Conservation (phyloP, 2,113 vertebrate genomes). For the Panthera tigris region DNA sequence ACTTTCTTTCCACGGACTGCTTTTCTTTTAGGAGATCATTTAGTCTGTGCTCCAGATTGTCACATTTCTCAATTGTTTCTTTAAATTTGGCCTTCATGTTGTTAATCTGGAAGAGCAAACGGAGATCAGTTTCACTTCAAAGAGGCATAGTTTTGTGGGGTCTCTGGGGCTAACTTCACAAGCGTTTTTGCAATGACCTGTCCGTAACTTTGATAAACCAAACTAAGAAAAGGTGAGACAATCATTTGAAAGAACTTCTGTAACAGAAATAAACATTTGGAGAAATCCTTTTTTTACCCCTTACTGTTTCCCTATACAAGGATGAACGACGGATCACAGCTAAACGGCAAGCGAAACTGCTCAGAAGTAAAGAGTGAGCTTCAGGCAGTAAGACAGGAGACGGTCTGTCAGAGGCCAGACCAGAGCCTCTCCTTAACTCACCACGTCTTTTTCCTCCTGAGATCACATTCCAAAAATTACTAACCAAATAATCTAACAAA, state of each 20-base stretch:
- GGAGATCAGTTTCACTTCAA: constrained; percentile 69
- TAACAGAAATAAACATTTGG: not conserved
- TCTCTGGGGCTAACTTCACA: not conserved
- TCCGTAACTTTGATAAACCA: constrained; percentile 54
- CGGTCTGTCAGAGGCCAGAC: not conserved
- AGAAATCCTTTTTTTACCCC: not conserved
- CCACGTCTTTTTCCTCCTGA: not conserved
- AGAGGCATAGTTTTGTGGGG: constrained; percentile 61
- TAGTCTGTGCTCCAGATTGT: constrained; percentile 93
- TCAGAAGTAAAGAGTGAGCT: not conserved
- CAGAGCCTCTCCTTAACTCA: constrained; percentile 20
- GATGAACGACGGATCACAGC: not conserved
- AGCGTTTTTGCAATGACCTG: not conserved
- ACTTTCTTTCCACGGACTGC: constrained; percentile 96
- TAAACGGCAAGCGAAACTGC: not conserved
- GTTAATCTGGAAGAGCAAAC: constrained; percentile 91
- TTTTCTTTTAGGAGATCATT: constrained; percentile 95
- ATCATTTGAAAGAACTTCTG: not conserved
- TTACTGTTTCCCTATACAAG: not conserved
- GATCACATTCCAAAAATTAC: not conserved
- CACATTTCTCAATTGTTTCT: constrained; percentile 98
- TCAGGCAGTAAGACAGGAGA: not conserved
- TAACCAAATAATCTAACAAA: not conserved
- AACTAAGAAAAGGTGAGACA: not conserved
- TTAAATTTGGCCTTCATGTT: constrained; percentile 99